Evolutionary conservation across 1,140 invertebrate species (phyloP).

Genomic region (Drosophila paulistorum): DNA sequence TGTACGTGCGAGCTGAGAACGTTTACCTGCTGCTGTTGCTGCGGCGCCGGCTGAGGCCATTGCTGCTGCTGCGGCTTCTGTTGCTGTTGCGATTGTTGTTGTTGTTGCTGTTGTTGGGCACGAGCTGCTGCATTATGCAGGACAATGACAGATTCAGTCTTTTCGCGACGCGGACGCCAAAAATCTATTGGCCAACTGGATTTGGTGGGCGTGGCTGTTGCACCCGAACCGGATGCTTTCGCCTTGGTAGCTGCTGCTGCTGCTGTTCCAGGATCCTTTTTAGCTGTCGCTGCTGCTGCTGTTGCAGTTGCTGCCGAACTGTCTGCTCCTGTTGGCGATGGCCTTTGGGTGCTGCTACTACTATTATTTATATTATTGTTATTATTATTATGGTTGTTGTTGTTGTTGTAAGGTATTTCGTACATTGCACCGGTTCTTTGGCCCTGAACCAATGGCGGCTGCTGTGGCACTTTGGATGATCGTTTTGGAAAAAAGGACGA

Average conservation of each 20-base stretch:
- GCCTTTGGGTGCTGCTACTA: conserved; percentile 34
- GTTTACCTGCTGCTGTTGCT: conserved; percentile 83
- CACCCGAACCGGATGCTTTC: conserved; percentile 11
- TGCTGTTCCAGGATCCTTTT: conserved; percentile 11
- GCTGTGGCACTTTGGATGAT: conserved; percentile 70
- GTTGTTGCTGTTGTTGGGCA: conserved; percentile 67
- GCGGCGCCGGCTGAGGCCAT: conserved; percentile 46
- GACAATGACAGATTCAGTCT: conserved; percentile 92
- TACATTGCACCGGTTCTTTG: conserved; percentile 87
- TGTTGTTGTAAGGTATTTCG: conserved; percentile 85
- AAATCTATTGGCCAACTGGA: conserved; percentile 78
- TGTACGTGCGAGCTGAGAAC: conserved; percentile 71
- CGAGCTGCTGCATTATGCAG: conserved; percentile 86
- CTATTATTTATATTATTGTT: conserved; percentile 25
- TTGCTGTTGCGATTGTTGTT: conserved; percentile 75
- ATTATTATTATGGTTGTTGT: no score
- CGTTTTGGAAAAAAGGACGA: conserved; percentile 47
- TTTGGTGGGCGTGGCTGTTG: conserved; percentile 45
- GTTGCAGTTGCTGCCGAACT: conserved; percentile 7
- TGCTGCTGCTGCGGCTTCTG: conserved; percentile 28
- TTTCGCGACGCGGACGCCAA: conserved; percentile 89
- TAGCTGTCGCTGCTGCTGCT: conserved; percentile 24
- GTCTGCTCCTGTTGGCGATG: conserved; percentile 22
- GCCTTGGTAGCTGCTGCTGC: conserved; percentile 34
- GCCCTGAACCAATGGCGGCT: conserved; percentile 65